phyloP scores from a whole-genome alignment of 2,888 invertebrate species.

The Luperina testacea region DNA sequence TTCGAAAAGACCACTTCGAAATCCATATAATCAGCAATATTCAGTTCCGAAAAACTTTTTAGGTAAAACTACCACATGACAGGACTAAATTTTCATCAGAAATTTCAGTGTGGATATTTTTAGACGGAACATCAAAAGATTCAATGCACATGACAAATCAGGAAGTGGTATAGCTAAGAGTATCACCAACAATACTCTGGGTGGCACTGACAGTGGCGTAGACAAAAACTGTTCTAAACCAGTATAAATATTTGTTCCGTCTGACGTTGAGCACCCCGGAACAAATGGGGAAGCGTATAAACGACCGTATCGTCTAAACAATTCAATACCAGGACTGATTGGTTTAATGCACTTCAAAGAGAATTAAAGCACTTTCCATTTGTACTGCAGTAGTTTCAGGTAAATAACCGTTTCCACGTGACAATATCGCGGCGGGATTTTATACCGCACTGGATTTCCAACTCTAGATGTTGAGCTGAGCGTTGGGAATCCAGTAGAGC shows the following conservation, averaged over 20 bases:
- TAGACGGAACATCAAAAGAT: not conserved
- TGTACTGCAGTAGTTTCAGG: conserved; percentile 10
- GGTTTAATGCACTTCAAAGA: conserved; percentile 26
- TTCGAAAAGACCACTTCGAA: not conserved
- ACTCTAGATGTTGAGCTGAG: not conserved
- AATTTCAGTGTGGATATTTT: not conserved
- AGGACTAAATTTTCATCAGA: not conserved
- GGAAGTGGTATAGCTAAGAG: not conserved
- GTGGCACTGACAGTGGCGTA: conserved; percentile 11
- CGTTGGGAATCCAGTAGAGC: not conserved
- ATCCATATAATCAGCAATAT: not conserved
- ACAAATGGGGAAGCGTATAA: conserved; percentile 22
- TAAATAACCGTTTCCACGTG: conserved; percentile 22
- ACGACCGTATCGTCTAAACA: conserved; percentile 45
- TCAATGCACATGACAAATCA: not conserved
- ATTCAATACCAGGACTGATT: conserved; percentile 30
- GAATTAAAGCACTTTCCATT: conserved; percentile 30
- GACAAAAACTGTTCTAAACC: conserved; percentile 10
- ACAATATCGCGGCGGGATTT: not conserved
- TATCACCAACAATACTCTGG: not conserved
- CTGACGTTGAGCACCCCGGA: conserved; percentile 2
- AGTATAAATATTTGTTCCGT: conserved; percentile 54
- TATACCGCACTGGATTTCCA: not conserved
- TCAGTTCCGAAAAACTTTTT: not conserved
- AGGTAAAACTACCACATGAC: not conserved